Evolutionary conservation across 2,113 vertebrate species (phyloP).

Genomic region (Hucho hucho): DNA sequence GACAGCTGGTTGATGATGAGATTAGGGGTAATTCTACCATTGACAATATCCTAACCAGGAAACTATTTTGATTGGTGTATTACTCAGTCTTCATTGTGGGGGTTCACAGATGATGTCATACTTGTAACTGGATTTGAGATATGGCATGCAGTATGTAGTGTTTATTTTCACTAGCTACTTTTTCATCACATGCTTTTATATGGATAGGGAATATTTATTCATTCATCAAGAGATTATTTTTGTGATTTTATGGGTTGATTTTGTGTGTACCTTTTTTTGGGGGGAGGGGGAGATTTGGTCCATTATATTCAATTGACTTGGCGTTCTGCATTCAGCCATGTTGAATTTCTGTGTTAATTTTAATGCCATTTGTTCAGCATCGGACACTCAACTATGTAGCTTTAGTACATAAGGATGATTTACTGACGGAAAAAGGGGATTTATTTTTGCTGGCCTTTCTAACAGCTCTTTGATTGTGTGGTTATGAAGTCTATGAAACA

Average conservation of each 20-base stretch:
- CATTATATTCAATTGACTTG: background rate
- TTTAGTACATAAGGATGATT: background rate
- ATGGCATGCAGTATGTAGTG: constrained; percentile 4
- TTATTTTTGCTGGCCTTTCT: background rate
- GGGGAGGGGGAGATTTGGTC: too few relatives aligned
- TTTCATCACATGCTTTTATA: background rate
- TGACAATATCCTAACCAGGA: background rate
- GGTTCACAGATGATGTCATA: background rate
- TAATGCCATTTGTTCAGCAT: background rate
- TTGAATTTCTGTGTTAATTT: background rate
- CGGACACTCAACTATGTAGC: background rate
- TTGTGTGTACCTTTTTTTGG: background rate
- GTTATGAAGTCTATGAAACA: background rate
- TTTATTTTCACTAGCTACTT: background rate
- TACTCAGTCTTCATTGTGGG: background rate
- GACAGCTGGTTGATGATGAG: background rate
- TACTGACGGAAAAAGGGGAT: too few relatives aligned
- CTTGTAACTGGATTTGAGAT: background rate
- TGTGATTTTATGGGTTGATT: background rate
- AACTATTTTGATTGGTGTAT: background rate
- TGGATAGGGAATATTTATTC: background rate
- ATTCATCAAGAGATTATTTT: constrained; percentile 2
- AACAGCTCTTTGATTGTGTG: background rate
- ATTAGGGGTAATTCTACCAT: background rate
- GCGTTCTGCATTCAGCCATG: background rate